Conservation (phyloP, 2,888 invertebrate genomes). For the Chydorus sphaericus region DNA sequence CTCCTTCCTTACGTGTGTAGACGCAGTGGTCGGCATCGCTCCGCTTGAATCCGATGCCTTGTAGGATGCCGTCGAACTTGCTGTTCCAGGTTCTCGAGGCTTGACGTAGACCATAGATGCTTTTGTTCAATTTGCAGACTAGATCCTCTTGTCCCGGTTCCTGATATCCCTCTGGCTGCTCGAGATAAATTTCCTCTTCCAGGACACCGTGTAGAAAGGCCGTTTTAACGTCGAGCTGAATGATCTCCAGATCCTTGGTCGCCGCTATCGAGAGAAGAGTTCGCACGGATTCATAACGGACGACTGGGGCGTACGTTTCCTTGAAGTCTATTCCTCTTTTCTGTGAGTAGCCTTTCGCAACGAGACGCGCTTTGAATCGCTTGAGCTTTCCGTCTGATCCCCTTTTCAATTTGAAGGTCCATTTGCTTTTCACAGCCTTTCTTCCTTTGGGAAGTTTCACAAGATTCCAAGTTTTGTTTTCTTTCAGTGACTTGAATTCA, state of each 20-base stretch:
- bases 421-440: background rate
- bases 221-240: slow-evolving; percentile 17
- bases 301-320: slow-evolving; percentile 19
- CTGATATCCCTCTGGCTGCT: slow-evolving; percentile 12
- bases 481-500: too few relatives aligned
- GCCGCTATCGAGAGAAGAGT: slow-evolving; percentile 16
- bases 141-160: background rate
- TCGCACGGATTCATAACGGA: slow-evolving; percentile 14
- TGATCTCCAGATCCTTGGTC: slow-evolving; percentile 14
- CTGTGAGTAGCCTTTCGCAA: slow-evolving; percentile 17
- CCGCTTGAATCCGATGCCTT: background rate
- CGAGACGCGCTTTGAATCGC: slow-evolving; percentile 15
- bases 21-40: background rate
- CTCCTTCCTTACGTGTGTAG: background rate
- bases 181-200: slow-evolving; percentile 16
- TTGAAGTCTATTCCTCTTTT: slow-evolving; percentile 17
- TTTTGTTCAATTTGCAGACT: background rate
- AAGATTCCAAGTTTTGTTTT: background rate
- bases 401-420: background rate
- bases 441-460: background rate
- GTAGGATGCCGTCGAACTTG: background rate
- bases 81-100: background rate
- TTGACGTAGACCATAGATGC: background rate
- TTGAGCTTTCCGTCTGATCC: background rate
- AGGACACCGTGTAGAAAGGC: slow-evolving; percentile 17